These are phyloP conservation scores for Lynx canadensis DNA, from an alignment of 2,113 vertebrate species.

Conservation along the genomic window DNA sequence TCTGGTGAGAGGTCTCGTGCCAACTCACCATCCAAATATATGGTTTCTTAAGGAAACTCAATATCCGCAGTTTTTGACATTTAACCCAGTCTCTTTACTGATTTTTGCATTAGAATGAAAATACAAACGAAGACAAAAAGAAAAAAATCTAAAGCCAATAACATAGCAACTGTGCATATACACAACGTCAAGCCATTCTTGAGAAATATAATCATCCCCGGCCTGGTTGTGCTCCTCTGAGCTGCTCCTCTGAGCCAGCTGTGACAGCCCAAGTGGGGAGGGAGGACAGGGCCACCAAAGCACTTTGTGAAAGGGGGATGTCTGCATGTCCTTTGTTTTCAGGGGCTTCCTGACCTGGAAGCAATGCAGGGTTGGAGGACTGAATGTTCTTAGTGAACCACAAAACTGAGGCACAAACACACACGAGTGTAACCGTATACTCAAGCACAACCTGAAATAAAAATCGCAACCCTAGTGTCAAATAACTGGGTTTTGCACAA, in stretches of 20 bases:
- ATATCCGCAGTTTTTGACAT: slow-evolving; percentile 63
- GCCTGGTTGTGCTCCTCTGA: background rate
- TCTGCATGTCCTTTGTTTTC: background rate
- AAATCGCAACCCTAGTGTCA: background rate
- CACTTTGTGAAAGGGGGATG: background rate
- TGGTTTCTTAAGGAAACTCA: slow-evolving; percentile 67
- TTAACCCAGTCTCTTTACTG: slow-evolving; percentile 19
- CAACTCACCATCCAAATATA: slow-evolving; percentile 58
- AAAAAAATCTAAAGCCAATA: background rate
- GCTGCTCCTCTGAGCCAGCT: background rate
- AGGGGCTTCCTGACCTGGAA: background rate
- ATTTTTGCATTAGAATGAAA: slow-evolving; percentile 67
- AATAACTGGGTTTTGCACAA: background rate
- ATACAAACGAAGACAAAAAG: slow-evolving; percentile 46
- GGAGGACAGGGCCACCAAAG: background rate
- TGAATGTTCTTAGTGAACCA: background rate
- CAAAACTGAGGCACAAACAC: background rate
- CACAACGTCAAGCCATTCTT: slow-evolving; percentile 46
- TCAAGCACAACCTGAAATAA: slow-evolving; percentile 12
- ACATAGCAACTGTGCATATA: slow-evolving; percentile 46
- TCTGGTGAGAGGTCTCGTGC: slow-evolving; percentile 35
- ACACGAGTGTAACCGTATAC: background rate
- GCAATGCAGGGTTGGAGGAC: background rate
- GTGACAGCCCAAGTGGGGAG: background rate
- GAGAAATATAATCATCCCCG: background rate